Evolutionary conservation across 1,140 invertebrate genomes (phyloP), one percentile per base, ranked within the genome.

Genomic region (Laupala kohalensis): DNA sequence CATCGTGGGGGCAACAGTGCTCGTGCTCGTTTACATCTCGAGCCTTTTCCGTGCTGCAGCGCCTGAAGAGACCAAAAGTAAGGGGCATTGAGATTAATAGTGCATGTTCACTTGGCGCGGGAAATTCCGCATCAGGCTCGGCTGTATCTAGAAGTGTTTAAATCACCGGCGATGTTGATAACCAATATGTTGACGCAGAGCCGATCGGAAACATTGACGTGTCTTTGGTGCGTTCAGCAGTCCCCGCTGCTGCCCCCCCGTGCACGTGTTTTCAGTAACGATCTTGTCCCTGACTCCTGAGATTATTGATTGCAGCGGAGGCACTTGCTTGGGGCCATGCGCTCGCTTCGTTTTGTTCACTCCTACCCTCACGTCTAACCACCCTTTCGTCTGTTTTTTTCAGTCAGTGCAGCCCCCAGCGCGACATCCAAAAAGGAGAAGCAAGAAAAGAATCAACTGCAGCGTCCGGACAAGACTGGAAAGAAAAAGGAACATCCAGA

Each of bases 1-100:
- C 15, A 73, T 73, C 37, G 69, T 73, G 23, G 72, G 72, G 25
- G 72, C 72, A 2, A 71, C 72, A 24, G 72, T 70, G 24, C 66
- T 73, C 23, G 29, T 70, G 28, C n/a, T 67, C 28, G 69, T 71
- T 25, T 73, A 73, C 69, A 71, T 73, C 62, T 73, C 72, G 27
- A 73, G 64, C 37, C 37, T 73, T 29, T 69, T 73, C 28, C 53
- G 62, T 37, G 63, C 69, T 13, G 62, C 69, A 67, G 67, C 27
- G 26, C 69, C 70, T 26, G 69, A 70, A 12, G 64, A 66, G 23
- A 15, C 37, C 12, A 73, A 73, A 73, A 70, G 72, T 73, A 73
- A 73, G 68, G 26, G 66, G n/a, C 23, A 24, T n/a, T 23, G 19
- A n/a, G n/a, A 29, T 68, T 68, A 9, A 3, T 27, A 19, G 27